Conservation (phyloP, 2,888 invertebrate species). For the Odontocolon sp. region DNA sequence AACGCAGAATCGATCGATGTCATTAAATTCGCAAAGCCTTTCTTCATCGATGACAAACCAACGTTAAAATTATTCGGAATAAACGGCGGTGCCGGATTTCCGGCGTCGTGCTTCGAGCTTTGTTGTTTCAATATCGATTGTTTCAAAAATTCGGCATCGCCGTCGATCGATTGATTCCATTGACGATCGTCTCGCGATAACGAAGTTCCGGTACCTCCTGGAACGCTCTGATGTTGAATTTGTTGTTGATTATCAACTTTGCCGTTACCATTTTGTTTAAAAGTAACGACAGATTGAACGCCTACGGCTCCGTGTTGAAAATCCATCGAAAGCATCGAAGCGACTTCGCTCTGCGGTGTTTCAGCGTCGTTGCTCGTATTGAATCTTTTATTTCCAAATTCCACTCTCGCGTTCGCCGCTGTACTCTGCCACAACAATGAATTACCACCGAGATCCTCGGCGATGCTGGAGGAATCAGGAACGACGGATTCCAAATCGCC, state of each 20-base stretch:
- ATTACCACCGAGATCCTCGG: slow-evolving; percentile 84
- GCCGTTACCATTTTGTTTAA: slow-evolving; percentile 74
- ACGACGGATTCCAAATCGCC: slow-evolving; percentile 93
- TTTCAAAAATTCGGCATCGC: slow-evolving; percentile 28
- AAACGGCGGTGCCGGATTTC: slow-evolving; percentile 70
- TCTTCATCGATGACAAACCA: slow-evolving; percentile 90
- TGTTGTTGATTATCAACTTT: slow-evolving; percentile 24
- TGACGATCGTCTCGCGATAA: slow-evolving; percentile 34
- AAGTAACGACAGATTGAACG: slow-evolving; percentile 75
- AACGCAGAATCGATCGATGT: slow-evolving; percentile 92
- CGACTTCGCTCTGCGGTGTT: slow-evolving; percentile 79
- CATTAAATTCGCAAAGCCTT: slow-evolving; percentile 91
- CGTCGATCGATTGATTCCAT: slow-evolving; percentile 33
- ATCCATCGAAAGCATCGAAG: slow-evolving; percentile 79
- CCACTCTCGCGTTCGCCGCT: slow-evolving; percentile 68
- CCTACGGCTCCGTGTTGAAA: slow-evolving; percentile 66
- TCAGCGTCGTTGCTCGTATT: slow-evolving; percentile 76
- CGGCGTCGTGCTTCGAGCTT: slow-evolving; percentile 30
- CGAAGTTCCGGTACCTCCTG: background rate
- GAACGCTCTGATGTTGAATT: background rate
- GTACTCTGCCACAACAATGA: slow-evolving; percentile 70
- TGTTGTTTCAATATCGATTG: slow-evolving; percentile 26
- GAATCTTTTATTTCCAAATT: slow-evolving; percentile 73
- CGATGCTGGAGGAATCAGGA: slow-evolving; percentile 92
- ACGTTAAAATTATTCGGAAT: slow-evolving; percentile 79